phyloP scores from a whole-genome alignment of 1,140 invertebrate species.

The Acromyrmex charruanus region DNA sequence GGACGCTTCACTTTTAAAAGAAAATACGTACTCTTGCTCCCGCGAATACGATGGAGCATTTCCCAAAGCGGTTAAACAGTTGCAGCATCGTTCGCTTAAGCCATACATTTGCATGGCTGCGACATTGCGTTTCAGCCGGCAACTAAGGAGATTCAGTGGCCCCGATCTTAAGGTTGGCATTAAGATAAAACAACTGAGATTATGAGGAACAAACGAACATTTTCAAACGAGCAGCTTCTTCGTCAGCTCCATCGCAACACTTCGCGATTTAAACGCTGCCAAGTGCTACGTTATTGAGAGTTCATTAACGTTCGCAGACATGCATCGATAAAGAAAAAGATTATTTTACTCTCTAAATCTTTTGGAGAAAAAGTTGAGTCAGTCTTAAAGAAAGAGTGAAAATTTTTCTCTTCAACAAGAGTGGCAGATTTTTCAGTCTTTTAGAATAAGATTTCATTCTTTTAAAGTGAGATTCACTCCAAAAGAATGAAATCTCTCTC shows the following conservation, averaged over 20 bases:
- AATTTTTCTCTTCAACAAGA: too few species aligned
- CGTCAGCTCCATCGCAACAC: neutral
- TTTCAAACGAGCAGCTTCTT: neutral
- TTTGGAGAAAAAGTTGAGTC: too few species aligned
- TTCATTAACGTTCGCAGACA: neutral
- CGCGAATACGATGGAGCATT: neutral
- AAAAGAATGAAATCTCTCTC: too few species aligned
- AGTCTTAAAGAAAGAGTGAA: too few species aligned
- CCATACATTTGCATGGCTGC: slow-evolving; percentile 5
- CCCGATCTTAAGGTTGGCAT: slow-evolving; percentile 67
- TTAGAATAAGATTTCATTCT: too few species aligned
- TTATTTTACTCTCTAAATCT: too few species aligned
- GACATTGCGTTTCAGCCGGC: slow-evolving; percentile 47
- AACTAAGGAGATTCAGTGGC: slow-evolving; percentile 70
- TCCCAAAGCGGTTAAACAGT: slow-evolving; percentile 51
- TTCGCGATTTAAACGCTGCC: neutral
- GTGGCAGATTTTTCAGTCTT: too few species aligned
- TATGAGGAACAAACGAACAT: slow-evolving; percentile 46
- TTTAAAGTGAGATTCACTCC: too few species aligned
- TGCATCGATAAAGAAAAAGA: neutral
- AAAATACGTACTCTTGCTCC: slow-evolving; percentile 5
- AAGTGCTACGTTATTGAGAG: neutral
- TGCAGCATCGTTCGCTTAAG: slow-evolving; percentile 45
- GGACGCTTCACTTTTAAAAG: slow-evolving; percentile 1
- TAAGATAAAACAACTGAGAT: slow-evolving; percentile 55